Evolutionary conservation across 2,888 invertebrate genomes (phyloP), one percentile per base, ranked within the genome.

Genomic region (Hipparchia sbordonii): DNA sequence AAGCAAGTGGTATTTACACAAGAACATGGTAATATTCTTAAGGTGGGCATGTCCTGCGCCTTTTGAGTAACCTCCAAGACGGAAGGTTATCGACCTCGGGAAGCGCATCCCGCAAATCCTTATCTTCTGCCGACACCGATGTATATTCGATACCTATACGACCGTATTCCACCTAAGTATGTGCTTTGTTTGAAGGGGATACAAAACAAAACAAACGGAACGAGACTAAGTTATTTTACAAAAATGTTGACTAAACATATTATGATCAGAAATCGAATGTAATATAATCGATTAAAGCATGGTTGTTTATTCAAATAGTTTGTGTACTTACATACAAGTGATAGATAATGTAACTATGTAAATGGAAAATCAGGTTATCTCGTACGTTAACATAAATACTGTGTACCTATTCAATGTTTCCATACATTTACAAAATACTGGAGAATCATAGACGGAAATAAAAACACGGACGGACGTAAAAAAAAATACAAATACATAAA

Each of bases 91-190:
- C 87, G 89, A 91, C 87, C 92, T 80, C 82, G 79, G 78, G 82
- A 86, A 85, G 84, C 89, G 87, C 86, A 88, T 88, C 89, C 88
- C 85, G 88, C 88, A 87, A 89, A 92, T 89, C 87, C 89, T 90
- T 88, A 89, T 88, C 84, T 83, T 83, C 82, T 80, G 80, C 80
- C 72, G 72, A 73, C 73, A 72, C 61, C 62, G 60, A 63, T 70
- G 65, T 72, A 63, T 71, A 70, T 56, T 67, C 51, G 9, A 68
- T 56, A 72, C 48, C 62, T 59, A 33, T 59, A 39, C 10, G 54
- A 70, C 61, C 60, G 46, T 46, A 13, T 65, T 65, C 23, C 52
- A 39, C 12, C 12, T 33, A 46, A 56, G n/a, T 51, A 12, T 46
- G 52, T 6, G 23, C 2, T 2, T 12, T 51, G 2, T 23, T 7